A percentile compares a stretch with the other conserved stretches of the same genome.
Conservation (phyloP, 2,888 invertebrate species). For the Caenorhabditis drosophilae region DNA sequence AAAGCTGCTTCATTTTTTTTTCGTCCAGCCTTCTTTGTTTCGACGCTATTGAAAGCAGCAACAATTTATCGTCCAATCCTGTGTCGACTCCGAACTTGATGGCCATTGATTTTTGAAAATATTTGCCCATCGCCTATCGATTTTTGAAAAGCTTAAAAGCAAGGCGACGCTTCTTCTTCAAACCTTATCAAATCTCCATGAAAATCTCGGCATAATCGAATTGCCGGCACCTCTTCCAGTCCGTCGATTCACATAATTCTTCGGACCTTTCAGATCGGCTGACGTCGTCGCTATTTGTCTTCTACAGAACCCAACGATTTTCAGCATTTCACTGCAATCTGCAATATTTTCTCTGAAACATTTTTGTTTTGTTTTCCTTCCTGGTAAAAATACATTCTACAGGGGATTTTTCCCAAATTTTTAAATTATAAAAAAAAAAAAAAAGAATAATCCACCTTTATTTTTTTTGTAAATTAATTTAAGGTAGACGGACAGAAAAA, state of each 20-base stretch:
- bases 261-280: slow-evolving; percentile 11
- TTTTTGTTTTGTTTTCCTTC: no score
- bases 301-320: no score
- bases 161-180: no score
- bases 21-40: slow-evolving; percentile 41
- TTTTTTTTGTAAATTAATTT: no score
- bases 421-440: no score
- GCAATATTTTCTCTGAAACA: no score
- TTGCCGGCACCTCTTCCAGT: slow-evolving; percentile 38
- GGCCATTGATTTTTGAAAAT: slow-evolving; percentile 39
- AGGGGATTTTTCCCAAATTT: no score
- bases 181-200: slow-evolving; percentile 37
- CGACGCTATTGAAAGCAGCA: slow-evolving; percentile 28
- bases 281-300: neutral
- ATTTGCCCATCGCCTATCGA: slow-evolving; percentile 33
- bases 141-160: no score
- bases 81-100: slow-evolving; percentile 35
- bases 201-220: slow-evolving; percentile 23
- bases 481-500: no score
- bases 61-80: slow-evolving; percentile 38
- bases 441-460: no score
- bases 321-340: no score
- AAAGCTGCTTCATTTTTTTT: slow-evolving; percentile 40
- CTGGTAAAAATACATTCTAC: no score
- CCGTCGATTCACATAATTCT: slow-evolving; percentile 27